Percentiles rank a stretch among this genome's conserved stretches.
Evolutionary conservation across 2,113 vertebrate species (phyloP).

Genomic region (Pelusios castaneus): DNA sequence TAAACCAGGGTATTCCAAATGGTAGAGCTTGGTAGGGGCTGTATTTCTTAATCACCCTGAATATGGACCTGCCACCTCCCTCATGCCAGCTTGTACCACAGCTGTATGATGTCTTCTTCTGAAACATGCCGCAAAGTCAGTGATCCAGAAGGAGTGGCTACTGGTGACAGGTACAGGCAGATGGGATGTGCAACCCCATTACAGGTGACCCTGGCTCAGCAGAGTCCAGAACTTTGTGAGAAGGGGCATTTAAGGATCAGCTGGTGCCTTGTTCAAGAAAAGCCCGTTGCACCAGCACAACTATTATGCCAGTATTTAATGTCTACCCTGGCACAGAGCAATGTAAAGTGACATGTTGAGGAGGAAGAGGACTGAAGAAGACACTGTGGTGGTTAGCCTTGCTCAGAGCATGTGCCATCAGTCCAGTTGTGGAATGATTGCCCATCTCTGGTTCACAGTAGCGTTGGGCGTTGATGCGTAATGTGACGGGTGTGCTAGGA

Average conservation of each 20-base stretch:
- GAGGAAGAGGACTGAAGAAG: neutral
- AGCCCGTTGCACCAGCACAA: neutral
- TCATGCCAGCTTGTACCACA: fast-evolving
- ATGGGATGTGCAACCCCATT: neutral
- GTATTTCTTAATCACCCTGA: neutral
- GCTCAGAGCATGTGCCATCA: neutral
- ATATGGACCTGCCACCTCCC: neutral
- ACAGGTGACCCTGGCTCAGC: neutral
- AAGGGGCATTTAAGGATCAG: neutral
- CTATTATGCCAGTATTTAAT: neutral
- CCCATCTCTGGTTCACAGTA: neutral
- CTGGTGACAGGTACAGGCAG: neutral
- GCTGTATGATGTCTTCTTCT: neutral
- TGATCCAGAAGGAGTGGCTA: neutral
- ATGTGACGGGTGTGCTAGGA: neutral
- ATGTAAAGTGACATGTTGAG: neutral
- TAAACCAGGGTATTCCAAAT: neutral
- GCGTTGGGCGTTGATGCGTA: neutral
- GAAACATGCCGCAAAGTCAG: neutral
- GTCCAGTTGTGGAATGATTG: neutral
- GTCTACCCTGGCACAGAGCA: neutral
- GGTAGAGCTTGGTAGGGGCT: neutral
- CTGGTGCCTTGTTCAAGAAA: neutral
- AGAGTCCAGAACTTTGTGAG: neutral
- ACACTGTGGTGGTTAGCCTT: neutral